phyloP scores from a whole-genome alignment of 2,797 vertebrate genomes.

The Acrocephalus scirpaceus region DNA sequence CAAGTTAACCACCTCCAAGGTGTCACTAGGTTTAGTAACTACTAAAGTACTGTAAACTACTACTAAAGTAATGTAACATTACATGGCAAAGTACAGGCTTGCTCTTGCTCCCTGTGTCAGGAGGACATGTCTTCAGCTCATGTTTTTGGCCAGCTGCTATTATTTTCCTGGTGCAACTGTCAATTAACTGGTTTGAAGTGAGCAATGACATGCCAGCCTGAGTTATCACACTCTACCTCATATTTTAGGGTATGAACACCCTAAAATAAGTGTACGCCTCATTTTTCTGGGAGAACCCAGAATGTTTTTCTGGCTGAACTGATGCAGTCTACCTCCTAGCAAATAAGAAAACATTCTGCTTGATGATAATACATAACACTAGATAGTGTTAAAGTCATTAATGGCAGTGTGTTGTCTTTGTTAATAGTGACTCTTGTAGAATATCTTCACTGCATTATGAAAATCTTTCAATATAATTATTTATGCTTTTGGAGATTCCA shows the following conservation, averaged over 20 bases:
- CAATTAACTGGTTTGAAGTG: background rate
- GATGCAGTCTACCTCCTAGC: background rate
- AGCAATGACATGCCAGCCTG: background rate
- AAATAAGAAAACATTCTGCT: background rate
- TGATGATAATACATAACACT: background rate
- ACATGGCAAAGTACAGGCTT: background rate
- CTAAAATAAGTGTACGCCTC: background rate
- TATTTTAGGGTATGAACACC: background rate
- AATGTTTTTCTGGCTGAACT: background rate
- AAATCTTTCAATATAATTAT: background rate
- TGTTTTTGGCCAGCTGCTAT: background rate
- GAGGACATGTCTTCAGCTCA: background rate
- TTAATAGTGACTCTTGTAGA: background rate
- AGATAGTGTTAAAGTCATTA: background rate
- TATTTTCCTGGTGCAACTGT: background rate
- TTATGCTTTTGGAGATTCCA: background rate
- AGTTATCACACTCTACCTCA: background rate
- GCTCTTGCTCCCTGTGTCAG: background rate
- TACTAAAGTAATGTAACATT: no score
- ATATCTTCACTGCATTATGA: background rate
- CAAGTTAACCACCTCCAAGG: background rate
- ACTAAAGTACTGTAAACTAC: no score
- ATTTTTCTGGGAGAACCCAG: background rate
- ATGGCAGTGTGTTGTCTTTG: background rate
- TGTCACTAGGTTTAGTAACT: no score